Evolutionary conservation across 2,797 vertebrate genomes (phyloP).

Genomic region (Karalla daura): DNA sequence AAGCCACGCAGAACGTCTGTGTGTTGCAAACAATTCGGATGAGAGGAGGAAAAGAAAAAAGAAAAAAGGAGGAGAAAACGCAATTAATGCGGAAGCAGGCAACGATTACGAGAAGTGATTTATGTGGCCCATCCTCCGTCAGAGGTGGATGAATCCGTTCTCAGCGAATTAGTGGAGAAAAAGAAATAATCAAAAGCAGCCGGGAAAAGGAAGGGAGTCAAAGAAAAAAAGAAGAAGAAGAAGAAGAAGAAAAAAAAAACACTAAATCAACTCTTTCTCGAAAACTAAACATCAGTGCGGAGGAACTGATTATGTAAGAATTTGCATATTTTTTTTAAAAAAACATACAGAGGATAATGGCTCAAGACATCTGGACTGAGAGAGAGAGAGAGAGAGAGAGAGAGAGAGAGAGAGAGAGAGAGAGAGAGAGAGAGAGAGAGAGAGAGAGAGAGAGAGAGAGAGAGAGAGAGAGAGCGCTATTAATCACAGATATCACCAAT

Average conservation of each 20-base stretch:
- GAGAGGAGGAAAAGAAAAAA: too few relatives aligned
- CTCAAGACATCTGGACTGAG: conserved; percentile 47
- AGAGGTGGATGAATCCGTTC: conserved; percentile 22
- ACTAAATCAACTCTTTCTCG: conserved; percentile 9
- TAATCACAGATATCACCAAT: conserved; percentile 72
- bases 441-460: background rate
- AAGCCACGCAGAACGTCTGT: too few relatives aligned
- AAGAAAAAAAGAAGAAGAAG: too few relatives aligned
- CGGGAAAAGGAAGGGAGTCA: too few relatives aligned
- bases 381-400: background rate
- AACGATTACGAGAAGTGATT: conserved; percentile 54
- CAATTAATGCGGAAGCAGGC: conserved; percentile 40
- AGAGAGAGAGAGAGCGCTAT: conserved; percentile 35
- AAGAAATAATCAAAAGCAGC: conserved; percentile 14
- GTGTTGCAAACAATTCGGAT: too few relatives aligned
- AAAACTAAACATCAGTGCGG: conserved; percentile 48
- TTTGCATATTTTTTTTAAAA: conserved; percentile 48
- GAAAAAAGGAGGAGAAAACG: conserved; percentile 18
- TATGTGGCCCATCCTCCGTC: conserved; percentile 30
- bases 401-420: background rate
- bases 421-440: conserved; percentile 5
- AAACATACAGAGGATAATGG: conserved; percentile 34
- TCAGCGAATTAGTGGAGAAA: conserved; percentile 14
- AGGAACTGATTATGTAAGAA: conserved; percentile 59
- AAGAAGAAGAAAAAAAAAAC: conserved; percentile 2